Conservation (phyloP, 2,113 vertebrate genomes). For the Athene noctua region DNA sequence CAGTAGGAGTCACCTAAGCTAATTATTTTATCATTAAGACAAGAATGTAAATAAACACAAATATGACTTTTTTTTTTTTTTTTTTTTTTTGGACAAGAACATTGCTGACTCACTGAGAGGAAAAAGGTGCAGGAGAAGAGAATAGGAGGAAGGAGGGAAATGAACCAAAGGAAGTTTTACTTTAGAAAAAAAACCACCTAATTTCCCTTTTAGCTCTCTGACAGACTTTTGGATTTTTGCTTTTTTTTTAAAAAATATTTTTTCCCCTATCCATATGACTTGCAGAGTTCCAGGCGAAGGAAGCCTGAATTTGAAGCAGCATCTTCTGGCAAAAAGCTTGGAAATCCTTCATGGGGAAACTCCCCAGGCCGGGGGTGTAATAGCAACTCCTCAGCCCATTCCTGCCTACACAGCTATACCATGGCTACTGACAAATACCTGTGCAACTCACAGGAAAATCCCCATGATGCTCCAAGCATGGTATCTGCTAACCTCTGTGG, state of each 20-base stretch:
- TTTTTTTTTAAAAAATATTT: background rate
- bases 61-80: background rate
- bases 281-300: background rate
- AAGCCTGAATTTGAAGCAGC: background rate
- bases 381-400: background rate
- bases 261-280: background rate
- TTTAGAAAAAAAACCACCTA: background rate
- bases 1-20: background rate
- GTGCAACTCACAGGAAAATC: background rate
- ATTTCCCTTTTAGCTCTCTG: background rate
- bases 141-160: constrained; percentile 11
- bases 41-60: background rate
- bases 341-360: background rate
- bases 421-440: background rate
- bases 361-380: background rate
- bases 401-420: background rate
- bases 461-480: background rate
- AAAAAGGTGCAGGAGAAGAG: background rate
- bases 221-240: background rate
- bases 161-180: background rate
- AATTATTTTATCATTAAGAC: background rate
- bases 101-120: background rate
- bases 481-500: background rate
- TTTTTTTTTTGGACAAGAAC: background rate
- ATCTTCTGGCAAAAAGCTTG: background rate